Evolutionary conservation across 2,888 invertebrate genomes (phyloP), one percentile per base, ranked within the genome.

Genomic region (Cantharis flavilabris): DNA sequence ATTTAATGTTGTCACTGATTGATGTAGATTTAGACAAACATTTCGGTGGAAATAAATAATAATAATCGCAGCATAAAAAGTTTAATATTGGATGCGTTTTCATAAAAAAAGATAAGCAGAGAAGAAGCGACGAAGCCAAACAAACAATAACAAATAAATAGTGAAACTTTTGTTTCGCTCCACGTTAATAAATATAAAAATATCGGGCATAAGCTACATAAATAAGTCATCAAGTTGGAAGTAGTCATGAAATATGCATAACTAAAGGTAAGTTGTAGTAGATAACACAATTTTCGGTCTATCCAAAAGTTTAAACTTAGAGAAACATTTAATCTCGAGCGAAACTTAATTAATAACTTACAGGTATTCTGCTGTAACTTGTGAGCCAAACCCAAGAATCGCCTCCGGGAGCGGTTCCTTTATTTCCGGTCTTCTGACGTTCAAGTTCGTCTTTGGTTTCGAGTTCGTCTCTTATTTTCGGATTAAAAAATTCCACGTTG

Each of bases 361-460:
- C 96, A 85, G 96, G 95, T 82, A 97, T 95, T 82, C 96, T 92
- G 49, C 96, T 96, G 84, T 96, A 95, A 80, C 95, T 94, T 74
- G 96, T 96, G 81, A 97, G 88, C 94, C 96, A 96, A 81, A 96
- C 93, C 95, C 95, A 96, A 23, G 94, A 93, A 82, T 95, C 94
- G 2, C 93, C 94, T 0, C 93, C 94, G 1, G 93, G 93, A 0
- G 93, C 92, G 0, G 93, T 92, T 0, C 93, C 93, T 81, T 93
- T 93, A 5, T 90, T 89, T 0, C 92, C 93, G 0, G 91, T 92
- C 77, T 90, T 90, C 74, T 90, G 89, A 86, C 91, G 91, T 82
- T 92, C 91, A 30, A 90, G 90, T 3, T 91, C 91, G 80, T 93
- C 94, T 81, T 92, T 93, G 77, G 92, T 92, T 80, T 93, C 93